Evolutionary conservation across 1,140 invertebrate genomes (phyloP).

Genomic region (Copidosoma floridanum): DNA sequence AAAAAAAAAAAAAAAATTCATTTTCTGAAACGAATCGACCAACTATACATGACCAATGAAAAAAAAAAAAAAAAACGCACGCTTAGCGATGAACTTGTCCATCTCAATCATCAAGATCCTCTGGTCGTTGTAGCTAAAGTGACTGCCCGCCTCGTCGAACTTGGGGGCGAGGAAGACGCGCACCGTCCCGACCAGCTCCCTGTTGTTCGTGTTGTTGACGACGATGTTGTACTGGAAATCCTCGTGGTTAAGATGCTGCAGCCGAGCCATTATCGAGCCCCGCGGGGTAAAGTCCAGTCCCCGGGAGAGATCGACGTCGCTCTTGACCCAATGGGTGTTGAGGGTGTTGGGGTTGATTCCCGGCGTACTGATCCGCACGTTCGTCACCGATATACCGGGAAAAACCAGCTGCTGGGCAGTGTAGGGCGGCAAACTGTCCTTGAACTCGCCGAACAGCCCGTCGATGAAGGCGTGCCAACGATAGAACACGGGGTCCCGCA

Average conservation of each 20-base stretch:
- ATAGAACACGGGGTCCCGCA: conserved; percentile 84
- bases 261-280: conserved; percentile 66
- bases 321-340: conserved; percentile 73
- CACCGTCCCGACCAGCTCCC: conserved; percentile 63
- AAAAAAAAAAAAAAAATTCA: neutral
- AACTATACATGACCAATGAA: neutral
- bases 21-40: neutral
- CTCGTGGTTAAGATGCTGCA: conserved; percentile 74
- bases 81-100: conserved; percentile 68
- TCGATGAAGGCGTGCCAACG: conserved; percentile 80
- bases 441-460: conserved; percentile 75
- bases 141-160: conserved; percentile 65
- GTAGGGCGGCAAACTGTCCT: conserved; percentile 67
- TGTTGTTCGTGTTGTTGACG: conserved; percentile 63
- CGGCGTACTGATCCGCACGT: conserved; percentile 54
- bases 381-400: conserved; percentile 61
- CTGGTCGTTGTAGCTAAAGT: conserved; percentile 66
- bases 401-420: conserved; percentile 65
- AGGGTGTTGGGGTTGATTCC: conserved; percentile 14
- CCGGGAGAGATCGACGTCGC: conserved; percentile 69
- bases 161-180: conserved; percentile 75
- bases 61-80: conserved; percentile 57
- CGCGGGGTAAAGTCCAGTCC: conserved; percentile 75
- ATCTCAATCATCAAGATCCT: conserved; percentile 72
- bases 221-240: conserved; percentile 65